Conservation (phyloP, 2,113 vertebrate species). For the Mormyrus lacerda region DNA sequence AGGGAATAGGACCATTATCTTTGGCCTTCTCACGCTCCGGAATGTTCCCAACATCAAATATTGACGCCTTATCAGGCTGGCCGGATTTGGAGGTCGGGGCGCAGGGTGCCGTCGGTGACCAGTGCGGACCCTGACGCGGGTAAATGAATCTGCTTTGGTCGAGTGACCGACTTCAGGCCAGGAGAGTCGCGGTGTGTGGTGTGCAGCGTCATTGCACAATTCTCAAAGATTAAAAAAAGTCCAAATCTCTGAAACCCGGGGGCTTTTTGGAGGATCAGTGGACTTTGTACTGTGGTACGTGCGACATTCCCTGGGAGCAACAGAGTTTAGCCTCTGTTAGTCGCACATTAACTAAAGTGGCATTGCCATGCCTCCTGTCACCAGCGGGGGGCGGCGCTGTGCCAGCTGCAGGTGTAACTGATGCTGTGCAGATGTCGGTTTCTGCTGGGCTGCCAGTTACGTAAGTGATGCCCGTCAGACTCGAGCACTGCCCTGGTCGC, state of each 20-base stretch:
- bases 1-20: slow-evolving; percentile 20
- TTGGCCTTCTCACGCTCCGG: slow-evolving; percentile 13
- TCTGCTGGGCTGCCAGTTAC: background rate
- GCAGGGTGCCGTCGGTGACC: background rate
- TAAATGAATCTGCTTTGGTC: background rate
- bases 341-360: slow-evolving; percentile 11
- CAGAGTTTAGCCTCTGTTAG: background rate
- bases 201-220: background rate
- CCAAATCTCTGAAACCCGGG: background rate
- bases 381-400: background rate
- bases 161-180: background rate
- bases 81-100: background rate
- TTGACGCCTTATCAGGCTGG: slow-evolving; percentile 12
- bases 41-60: slow-evolving; percentile 12
- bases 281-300: background rate
- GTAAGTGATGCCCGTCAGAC: background rate
- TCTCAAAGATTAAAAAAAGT: background rate
- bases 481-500: background rate
- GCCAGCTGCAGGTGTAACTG: background rate
- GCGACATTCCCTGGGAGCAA: background rate
- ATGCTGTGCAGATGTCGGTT: too few species aligned
- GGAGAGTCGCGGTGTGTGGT: background rate
- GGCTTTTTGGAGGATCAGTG: background rate
- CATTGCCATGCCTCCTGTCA: background rate
- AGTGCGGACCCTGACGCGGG: background rate